Base-by-base conservation (phyloP, 1,140 invertebrate species). In the Planococcus citri region DNA sequence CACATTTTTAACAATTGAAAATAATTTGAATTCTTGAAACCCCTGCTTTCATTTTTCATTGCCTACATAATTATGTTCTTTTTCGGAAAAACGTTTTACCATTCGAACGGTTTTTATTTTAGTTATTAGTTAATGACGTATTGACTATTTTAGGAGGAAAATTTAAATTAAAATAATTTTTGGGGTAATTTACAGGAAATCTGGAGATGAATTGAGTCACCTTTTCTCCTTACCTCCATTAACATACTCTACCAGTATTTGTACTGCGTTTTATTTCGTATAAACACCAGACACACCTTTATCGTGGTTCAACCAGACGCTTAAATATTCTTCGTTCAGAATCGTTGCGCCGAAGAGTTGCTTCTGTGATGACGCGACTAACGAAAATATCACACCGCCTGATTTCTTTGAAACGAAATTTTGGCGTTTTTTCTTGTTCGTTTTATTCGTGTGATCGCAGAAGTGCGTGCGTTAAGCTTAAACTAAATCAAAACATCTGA, bases 181-280 rank as follows among this genome's bases (percentile, higher is more conserved):
- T 51, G 41, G 41, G 41, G 41, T 51, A 51, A 51, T 51, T 51
- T 51, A 51, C 41, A 51, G 41, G 41, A 51, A 51, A 51, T 51
- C 41, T 51, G 41, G 41, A 51, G 41, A 51, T 51, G 41, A 51
- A 51, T 51, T 51, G 41, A 9, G 41, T 51, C 41, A 51, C 17
- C 41, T 51, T 51, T 51, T 51, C 41, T 51, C 41, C 41, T 51
- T 9, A 51, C 41, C 41, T 51, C 41, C 41, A 51, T 51, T 51
- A 9, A 51, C 41, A 51, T 51, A 51, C 17, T 51, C 41, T 51
- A 9, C 41, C 41, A 51, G 41, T 51, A 51, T 17, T 51, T 51
- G 41, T 51, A 51, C 41, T 51, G 41, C 41, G 41, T 51, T 51
- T 51, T 51, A 51, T 51, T 51, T 51, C 41, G 41, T 51, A 9